A percentile compares a stretch with the other conserved stretches of the same genome.
These are phyloP conservation scores for Agonum fuliginosum DNA, from an alignment of 2,888 invertebrate species.

Conservation along the genomic window DNA sequence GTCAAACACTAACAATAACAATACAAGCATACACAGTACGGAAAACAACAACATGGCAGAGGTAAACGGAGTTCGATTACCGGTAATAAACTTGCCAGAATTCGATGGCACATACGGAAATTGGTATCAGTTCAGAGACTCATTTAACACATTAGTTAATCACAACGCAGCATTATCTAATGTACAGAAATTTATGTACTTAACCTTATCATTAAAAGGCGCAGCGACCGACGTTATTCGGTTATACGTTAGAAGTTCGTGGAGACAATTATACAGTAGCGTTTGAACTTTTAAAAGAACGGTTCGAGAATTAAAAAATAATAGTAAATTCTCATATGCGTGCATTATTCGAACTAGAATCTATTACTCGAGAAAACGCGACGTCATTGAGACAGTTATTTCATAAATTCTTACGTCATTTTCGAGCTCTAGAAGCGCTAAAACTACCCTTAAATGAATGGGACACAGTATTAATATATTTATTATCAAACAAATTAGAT, in stretches of 20 bases:
- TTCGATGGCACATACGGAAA: not conserved
- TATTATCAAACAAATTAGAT: constrained; percentile 10
- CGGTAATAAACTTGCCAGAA: not conserved
- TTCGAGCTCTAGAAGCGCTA: constrained; percentile 7
- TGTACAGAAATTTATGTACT: constrained; percentile 33
- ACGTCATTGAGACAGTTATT: constrained; percentile 45
- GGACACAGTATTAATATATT: constrained; percentile 11
- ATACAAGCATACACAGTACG: no score
- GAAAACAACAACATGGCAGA: no score
- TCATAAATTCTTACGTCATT: constrained; percentile 25
- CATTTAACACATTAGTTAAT: constrained; percentile 17
- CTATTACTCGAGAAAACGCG: constrained; percentile 1
- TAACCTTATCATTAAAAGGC: not conserved
- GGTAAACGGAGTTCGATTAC: no score
- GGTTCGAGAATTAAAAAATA: constrained; percentile 30
- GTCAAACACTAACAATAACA: no score
- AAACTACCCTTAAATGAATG: not conserved
- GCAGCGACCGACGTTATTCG: not conserved
- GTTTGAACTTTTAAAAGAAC: not conserved
- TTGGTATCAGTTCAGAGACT: constrained; percentile 22
- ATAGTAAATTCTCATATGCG: constrained; percentile 1
- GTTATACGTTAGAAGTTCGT: not conserved
- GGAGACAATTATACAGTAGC: constrained; percentile 6
- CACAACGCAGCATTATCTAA: not conserved
- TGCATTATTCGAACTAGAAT: not conserved